These are phyloP conservation scores for Diplodus sargus DNA, from an alignment of 2,797 vertebrate genomes.

Conservation along the genomic window DNA sequence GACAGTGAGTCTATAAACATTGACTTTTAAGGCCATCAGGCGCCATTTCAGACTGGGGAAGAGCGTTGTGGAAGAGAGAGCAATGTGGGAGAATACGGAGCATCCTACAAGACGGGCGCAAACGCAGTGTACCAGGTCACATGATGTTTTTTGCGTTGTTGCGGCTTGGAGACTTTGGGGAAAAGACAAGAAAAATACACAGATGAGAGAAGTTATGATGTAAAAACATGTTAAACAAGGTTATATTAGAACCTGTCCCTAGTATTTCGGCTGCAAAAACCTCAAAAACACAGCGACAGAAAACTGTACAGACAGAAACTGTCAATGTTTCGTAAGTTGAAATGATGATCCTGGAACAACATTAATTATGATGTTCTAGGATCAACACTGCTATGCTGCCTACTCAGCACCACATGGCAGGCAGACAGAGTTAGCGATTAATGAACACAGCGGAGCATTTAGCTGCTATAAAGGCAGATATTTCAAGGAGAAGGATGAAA, in stretches of 20 bases:
- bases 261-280: too few species aligned
- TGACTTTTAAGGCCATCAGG: constrained; percentile 78
- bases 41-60: constrained; percentile 35
- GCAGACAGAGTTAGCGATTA: background rate
- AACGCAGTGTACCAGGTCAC: constrained; percentile 7
- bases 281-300: too few species aligned
- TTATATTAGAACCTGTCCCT: too few species aligned
- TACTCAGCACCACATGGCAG: background rate
- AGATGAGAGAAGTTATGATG: background rate
- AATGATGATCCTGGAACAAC: too few species aligned
- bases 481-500: background rate
- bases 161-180: too few species aligned
- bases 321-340: too few species aligned
- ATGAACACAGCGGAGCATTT: background rate
- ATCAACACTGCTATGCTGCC: too few species aligned
- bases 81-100: constrained; percentile 2
- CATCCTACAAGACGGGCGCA: constrained; percentile 10
- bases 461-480: background rate
- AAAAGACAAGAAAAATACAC: too few species aligned
- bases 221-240: background rate
- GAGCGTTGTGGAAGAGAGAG: constrained; percentile 28
- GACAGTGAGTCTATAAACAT: constrained; percentile 78
- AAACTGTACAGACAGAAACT: too few species aligned
- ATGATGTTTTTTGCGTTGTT: too few species aligned
- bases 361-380: too few species aligned